Base-by-base conservation (phyloP, 2,797 vertebrate genomes). In the Melanogrammus aeglefinus region DNA sequence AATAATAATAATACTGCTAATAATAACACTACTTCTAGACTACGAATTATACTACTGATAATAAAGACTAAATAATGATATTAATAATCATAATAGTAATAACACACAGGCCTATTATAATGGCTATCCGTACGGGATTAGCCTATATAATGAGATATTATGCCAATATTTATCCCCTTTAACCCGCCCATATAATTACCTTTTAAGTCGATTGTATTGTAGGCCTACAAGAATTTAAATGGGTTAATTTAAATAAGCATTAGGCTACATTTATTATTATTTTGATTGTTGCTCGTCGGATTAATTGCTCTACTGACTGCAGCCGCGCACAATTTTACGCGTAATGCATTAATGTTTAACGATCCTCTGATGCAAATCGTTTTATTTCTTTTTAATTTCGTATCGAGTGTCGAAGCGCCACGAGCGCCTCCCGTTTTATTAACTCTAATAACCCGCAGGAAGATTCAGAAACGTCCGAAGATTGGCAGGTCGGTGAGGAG, bases 101-200 rank as follows among this genome's bases (percentile, higher is more conserved):
- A 72, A 82, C 29, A 84, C 57, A 85, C 89, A 84, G 85, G 41
- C 13, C 4, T 44, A 44, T 13, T 47, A 44, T 74, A 29, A 44
- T 74, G 63, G 16, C 9, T 9, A 70, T 27, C 9, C 9, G 12
- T 70, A 70, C 24, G 66, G 27, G 13, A 71, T 71, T 57, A n/a
- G n/a, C n/a, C n/a, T n/a, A 18, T 57, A 57, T 18, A n/a, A 6
- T 6, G 47, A 57, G 47, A 57, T 70, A 29, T 7, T 24, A 70
- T 70, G 24, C 27, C 24, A 12, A 70, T 27, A 70, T 70, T 70
- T 4, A 70, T 70, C 16, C 12, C 66, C 66, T 57, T 57, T 57
- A 57, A 18, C 44, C 44, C 13, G 18, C 3, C 5, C 21, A 57
- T 14, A 57, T 18, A 57, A 57, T 21, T 2, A 44, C 41, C 3